Evolutionary conservation across 2,797 vertebrate species (phyloP), one percentile per base, ranked within the genome.

Genomic region (Chloroceryle inda): DNA sequence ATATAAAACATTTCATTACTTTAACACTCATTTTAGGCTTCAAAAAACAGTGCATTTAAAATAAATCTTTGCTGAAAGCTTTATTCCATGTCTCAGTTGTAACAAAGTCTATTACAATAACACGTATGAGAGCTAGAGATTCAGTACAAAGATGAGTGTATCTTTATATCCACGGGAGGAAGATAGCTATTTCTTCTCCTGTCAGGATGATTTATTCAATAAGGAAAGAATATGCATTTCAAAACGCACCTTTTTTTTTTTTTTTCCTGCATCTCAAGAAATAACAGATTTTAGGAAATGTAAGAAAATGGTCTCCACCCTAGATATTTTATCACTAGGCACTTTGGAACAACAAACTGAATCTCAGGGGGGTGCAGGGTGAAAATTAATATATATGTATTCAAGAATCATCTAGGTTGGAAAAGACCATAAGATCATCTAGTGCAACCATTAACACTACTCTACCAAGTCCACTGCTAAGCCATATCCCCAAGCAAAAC

Each of bases 51-150:
- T n/a, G 18, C 33, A 69, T 89, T 92, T 92, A 61, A 72, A 92
- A 85, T 73, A 90, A 83, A 85, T 11, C 42, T 90, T 50, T 61
- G 13, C 50, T 85, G 63, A 81, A 95, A 84, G 58, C 52, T 89
- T 89, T 92, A 73, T 88, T 92, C 59, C 18, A 53, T 75, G 19
- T 89, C 82, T 84, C 91, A 59, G 49, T 72, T 92, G 73, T 87
- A 92, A 77, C 72, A 72, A 91, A 92, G 59, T 31, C 85, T 93
- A 75, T 89, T 90, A 92, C 49, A 90, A 80, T 88, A 95, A 93
- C 63, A 50, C 79, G 67, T 45, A 82, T 79, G 64, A 92, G 64
- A 96, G 71, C 92, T 40, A 84, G 58, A 84, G 35, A 24, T 91
- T 89, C 56, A 69, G n/a, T 88, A 88, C 56, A 89, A 94, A 88